Conservation (phyloP, 2,888 invertebrate species). For the Heterodera filipjevi region DNA sequence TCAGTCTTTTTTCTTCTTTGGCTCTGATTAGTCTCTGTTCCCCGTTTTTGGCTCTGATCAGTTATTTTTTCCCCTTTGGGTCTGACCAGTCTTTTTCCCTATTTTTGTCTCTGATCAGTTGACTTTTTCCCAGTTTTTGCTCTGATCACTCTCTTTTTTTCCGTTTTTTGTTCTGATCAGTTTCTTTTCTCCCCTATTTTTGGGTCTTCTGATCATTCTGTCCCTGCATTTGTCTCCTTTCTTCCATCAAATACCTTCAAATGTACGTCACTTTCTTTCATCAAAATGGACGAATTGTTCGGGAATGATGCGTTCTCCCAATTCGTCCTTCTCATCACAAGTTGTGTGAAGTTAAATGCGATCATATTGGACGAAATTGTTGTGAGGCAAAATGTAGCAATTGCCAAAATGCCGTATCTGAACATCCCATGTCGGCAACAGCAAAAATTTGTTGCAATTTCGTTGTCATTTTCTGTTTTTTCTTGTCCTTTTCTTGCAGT, state of each 20-base stretch:
- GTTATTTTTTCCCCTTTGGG: too few relatives aligned
- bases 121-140: too few relatives aligned
- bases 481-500: background rate
- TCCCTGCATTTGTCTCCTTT: background rate
- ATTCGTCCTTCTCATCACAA: constrained; percentile 49
- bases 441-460: background rate
- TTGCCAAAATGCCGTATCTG: constrained; percentile 26
- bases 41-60: background rate
- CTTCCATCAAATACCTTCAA: background rate
- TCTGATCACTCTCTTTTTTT: background rate
- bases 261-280: background rate
- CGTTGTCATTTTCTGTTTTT: background rate
- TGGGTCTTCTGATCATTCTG: background rate
- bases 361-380: constrained; percentile 61
- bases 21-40: background rate
- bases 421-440: constrained; percentile 16
- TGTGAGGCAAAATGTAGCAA: constrained; percentile 40
- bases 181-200: background rate
- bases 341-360: constrained; percentile 58
- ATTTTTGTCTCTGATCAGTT: too few relatives aligned
- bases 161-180: background rate
- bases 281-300: background rate
- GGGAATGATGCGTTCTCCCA: constrained; percentile 21
- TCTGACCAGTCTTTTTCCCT: too few relatives aligned
- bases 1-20: too few relatives aligned